Evolutionary conservation across 2,113 vertebrate species (phyloP).

Genomic region (Silurus meridionalis): DNA sequence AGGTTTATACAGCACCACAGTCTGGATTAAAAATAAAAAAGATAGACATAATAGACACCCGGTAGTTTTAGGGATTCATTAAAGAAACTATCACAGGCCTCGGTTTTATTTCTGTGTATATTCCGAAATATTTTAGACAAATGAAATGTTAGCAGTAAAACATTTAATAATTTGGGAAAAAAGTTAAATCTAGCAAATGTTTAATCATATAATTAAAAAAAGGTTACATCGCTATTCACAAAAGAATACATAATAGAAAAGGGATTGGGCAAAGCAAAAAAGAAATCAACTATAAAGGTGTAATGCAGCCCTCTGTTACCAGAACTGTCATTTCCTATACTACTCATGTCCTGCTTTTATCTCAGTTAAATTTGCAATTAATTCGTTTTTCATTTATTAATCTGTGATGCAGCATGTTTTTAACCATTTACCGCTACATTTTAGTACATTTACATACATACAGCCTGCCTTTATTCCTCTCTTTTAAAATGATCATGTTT

Average conservation of each 20-base stretch:
- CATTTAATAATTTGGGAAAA: too few species aligned
- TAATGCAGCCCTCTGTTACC: background rate
- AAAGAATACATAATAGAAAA: background rate
- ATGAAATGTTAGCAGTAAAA: background rate
- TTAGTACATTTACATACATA: too few species aligned
- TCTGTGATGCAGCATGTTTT: background rate
- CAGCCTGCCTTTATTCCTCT: too few species aligned
- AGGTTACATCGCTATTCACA: background rate
- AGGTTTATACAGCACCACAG: background rate
- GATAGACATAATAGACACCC: background rate
- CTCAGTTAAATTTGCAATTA: background rate
- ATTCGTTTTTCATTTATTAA: background rate
- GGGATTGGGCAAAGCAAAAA: background rate
- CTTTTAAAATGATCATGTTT: too few species aligned
- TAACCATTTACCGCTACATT: background rate
- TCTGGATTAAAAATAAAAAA: background rate
- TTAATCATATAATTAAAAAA: background rate
- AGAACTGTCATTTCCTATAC: background rate
- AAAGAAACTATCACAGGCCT: background rate
- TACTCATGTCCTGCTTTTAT: background rate
- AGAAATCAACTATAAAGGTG: background rate
- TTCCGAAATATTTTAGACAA: background rate
- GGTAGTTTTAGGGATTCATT: background rate
- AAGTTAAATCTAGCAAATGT: too few species aligned
- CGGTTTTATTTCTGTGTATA: background rate